Evolutionary conservation across 2,888 invertebrate species (phyloP), one percentile per base, ranked within the genome.

Genomic region (Drosophila fungiperda): DNA sequence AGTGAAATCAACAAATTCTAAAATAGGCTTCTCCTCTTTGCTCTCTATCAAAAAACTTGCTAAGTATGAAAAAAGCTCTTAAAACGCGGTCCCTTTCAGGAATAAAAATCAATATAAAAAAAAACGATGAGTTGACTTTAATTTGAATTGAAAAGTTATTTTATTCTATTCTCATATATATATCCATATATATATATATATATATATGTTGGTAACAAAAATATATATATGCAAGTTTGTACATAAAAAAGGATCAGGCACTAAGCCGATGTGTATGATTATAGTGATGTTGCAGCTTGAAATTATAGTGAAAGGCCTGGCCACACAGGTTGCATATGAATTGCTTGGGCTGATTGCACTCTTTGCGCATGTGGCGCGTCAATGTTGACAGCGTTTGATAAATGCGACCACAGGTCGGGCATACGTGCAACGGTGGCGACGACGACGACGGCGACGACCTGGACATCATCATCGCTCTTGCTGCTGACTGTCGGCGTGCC

Each of bases 321-420:
- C 89, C 89, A 73, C 92, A 92, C 64, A 90, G 62, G 45, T 82
- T 70, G 61, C 92, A 92, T 48, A 87, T 77, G 69, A 91, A 92
- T 63, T 82, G 84, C 77, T 89, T 91, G 60, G 91, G 91, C 76
- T 91, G 90, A 75, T 92, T 92, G 77, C 92, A 92, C 79, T 92
- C 92, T 73, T 82, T 91, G 63, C 87, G 89, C 85, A 91, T 77
- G 93, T 97, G 97, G 65, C 96, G 96, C 76, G 90, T 91, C 59
- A 91, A 61, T 49, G 91, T 91, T 49, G 82, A 86, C 20, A 80
- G 72, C 48, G 84, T 82, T 78, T 90, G 90, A 80, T 91, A 91
- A 66, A 80, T 73, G 55, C 91, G 91, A 54, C 90, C 89, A 53
- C 91, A 90, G 38, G 79, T 89, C 42, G 67, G 59, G 74, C 91